Conservation (phyloP, 2,888 invertebrate genomes). For the Cylloceria caligata region DNA sequence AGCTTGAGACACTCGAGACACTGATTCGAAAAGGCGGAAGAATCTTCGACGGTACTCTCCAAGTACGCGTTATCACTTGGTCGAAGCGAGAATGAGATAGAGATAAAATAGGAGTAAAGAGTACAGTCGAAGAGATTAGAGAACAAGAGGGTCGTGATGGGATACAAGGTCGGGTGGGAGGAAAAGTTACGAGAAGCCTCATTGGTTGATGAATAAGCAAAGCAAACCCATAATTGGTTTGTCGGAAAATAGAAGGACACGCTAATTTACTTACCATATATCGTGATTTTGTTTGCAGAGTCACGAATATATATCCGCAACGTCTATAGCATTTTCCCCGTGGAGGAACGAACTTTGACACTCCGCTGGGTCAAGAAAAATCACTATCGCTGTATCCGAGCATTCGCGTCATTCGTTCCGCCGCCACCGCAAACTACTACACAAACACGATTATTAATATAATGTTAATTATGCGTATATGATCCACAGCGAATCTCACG, state of each 20-base stretch:
- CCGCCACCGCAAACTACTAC: not conserved
- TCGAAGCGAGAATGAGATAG: constrained; percentile 21
- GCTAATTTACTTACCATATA: constrained; percentile 60
- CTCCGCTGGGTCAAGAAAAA: constrained; percentile 67
- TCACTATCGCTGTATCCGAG: constrained; percentile 65
- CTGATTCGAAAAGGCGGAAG: constrained; percentile 64
- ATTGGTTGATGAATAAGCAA: not conserved
- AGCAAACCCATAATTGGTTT: constrained; percentile 5
- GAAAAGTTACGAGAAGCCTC: not conserved
- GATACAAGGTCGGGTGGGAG: not conserved
- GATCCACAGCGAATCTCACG: not conserved
- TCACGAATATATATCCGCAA: not conserved
- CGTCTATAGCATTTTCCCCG: constrained; percentile 40
- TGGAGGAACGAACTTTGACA: constrained; percentile 71
- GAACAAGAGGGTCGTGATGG: constrained; percentile 10
- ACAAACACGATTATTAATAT: not conserved
- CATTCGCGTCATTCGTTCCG: constrained; percentile 33
- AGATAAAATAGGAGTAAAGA: constrained; percentile 6
- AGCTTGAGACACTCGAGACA: constrained; percentile 31
- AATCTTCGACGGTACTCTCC: constrained; percentile 29
- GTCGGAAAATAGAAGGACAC: constrained; percentile 59
- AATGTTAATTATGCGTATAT: not conserved
- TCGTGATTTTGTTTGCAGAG: no score
- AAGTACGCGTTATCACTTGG: constrained; percentile 52
- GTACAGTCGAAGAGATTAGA: not conserved